A percentile compares a stretch with the other conserved stretches of the same genome.
Conservation (phyloP, 2,888 invertebrate species). For the Eristalinus aeneus region DNA sequence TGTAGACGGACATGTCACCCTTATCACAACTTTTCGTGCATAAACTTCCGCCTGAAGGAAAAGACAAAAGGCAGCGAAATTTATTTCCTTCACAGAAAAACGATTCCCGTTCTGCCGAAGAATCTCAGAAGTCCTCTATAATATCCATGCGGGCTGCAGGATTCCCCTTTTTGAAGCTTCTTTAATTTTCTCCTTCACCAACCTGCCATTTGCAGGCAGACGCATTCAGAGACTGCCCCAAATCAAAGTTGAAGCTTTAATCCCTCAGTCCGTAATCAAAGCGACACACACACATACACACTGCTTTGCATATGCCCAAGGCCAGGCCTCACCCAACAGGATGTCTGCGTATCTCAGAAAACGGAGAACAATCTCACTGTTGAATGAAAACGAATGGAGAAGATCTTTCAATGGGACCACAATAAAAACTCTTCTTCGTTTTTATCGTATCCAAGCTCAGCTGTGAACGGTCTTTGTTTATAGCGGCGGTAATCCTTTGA, state of each 20-base stretch:
- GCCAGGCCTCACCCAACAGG: conserved; percentile 2
- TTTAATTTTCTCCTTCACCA: conserved; percentile 35
- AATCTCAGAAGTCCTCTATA: neutral
- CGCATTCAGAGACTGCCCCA: conserved; percentile 10
- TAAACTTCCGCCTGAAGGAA: conserved; percentile 21
- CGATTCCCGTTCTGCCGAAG: neutral
- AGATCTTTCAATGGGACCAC: conserved; percentile 22
- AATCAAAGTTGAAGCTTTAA: conserved; percentile 35
- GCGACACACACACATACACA: neutral
- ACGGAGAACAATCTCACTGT: conserved; percentile 19
- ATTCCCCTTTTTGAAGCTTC: neutral
- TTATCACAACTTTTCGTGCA: conserved; percentile 45
- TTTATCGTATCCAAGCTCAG: neutral
- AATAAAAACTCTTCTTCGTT: too few relatives aligned
- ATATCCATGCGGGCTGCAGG: neutral
- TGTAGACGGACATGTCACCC: conserved; percentile 1
- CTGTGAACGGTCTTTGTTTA: conserved; percentile 44
- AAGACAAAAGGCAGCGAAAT: conserved; percentile 12
- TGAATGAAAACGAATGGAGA: conserved; percentile 8
- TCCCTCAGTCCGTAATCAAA: conserved; percentile 42
- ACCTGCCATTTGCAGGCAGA: conserved; percentile 27
- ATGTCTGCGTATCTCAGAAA: conserved; percentile 14
- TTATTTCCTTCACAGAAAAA: conserved; percentile 6
- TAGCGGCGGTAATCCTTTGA: conserved; percentile 53
- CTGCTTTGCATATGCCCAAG: conserved; percentile 13